A percentile compares a stretch with the other conserved stretches of the same genome.
phyloP scores from a whole-genome alignment of 1,140 invertebrate species.

The Anastatus disparis region DNA sequence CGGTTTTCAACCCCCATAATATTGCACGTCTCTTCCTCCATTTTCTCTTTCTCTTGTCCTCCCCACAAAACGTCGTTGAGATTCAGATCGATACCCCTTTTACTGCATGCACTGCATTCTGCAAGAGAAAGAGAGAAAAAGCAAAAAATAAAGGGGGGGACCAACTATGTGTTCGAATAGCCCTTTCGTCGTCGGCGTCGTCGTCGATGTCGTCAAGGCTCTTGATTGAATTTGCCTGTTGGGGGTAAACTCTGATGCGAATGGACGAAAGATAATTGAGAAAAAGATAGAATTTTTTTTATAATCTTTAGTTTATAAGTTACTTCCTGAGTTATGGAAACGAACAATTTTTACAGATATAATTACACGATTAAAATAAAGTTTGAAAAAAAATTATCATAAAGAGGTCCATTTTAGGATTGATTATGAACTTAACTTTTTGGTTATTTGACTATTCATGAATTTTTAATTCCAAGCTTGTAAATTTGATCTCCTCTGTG shows the following conservation, averaged over 20 bases:
- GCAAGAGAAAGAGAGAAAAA: no score
- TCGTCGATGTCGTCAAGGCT: no score
- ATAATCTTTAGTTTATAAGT: background rate
- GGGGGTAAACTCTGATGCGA: no score
- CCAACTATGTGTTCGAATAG: background rate
- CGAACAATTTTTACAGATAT: background rate
- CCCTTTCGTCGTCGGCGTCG: background rate
- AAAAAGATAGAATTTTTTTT: background rate
- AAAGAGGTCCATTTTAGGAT: no score
- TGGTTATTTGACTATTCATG: no score
- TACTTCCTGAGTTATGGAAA: slow-evolving; percentile 6
- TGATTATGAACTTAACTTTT: no score
- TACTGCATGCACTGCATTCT: background rate
- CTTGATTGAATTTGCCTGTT: slow-evolving; percentile 40
- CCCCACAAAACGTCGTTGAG: background rate
- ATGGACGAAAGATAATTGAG: background rate
- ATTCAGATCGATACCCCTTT: slow-evolving; percentile 34
- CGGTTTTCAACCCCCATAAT: no score
- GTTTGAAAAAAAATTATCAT: no score
- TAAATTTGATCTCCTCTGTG: no score
- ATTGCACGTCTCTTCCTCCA: background rate
- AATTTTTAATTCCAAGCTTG: no score
- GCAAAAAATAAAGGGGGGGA: no score
- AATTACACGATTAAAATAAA: no score
- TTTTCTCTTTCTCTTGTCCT: slow-evolving; percentile 8